Evolutionary conservation across 2,113 vertebrate genomes (phyloP).

Genomic region (Albula glossodonta): DNA sequence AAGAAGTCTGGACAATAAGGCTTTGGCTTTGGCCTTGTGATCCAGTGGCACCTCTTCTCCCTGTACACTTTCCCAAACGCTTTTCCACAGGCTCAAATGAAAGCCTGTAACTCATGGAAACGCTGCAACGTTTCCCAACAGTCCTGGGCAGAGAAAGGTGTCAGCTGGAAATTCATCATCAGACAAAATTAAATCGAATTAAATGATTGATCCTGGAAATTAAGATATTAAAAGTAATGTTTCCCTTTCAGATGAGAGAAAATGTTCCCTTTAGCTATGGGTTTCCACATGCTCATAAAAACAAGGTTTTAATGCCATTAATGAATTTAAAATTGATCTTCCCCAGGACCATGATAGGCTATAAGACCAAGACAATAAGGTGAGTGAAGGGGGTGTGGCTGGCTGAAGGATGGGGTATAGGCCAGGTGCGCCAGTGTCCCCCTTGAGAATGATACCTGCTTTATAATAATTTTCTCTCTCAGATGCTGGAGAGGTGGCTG

Average conservation of each 20-base stretch:
- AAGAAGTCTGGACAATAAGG: not conserved
- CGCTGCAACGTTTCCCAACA: not conserved
- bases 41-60: not conserved
- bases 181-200: too few relatives aligned
- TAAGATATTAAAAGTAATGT: not conserved
- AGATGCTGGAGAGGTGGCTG: too few relatives aligned
- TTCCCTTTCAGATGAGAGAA: slow-evolving; percentile 11
- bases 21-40: not conserved
- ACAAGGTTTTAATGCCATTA: not conserved
- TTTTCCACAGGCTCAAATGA: not conserved
- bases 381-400: too few relatives aligned
- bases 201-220: not conserved
- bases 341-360: not conserved
- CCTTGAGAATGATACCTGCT: not conserved
- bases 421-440: too few relatives aligned
- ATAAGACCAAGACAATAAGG: not conserved
- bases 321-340: not conserved
- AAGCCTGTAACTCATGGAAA: slow-evolving; percentile 14
- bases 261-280: not conserved
- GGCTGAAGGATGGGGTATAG: not conserved
- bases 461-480: too few relatives aligned
- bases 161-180: slow-evolving; percentile 1
- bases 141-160: slow-evolving; percentile 22
- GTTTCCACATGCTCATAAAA: not conserved
- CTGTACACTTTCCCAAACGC: slow-evolving; percentile 1